Percentiles rank a stretch among this genome's conserved stretches.
Evolutionary conservation across 2,888 invertebrate genomes (phyloP).

Genomic region (Tachina grossa): DNA sequence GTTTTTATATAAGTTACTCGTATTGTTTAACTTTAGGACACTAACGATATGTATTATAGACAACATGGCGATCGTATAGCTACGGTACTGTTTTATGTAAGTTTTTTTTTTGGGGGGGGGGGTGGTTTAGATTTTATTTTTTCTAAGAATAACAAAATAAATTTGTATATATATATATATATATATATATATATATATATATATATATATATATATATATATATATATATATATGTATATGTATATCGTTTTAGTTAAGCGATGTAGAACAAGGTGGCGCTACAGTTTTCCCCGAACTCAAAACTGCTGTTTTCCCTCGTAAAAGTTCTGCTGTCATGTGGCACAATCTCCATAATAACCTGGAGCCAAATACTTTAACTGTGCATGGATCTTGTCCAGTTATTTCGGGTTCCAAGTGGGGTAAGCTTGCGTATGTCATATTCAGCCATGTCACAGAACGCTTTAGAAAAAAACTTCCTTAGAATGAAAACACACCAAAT

Average conservation of each 20-base stretch:
- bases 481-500: too few species aligned
- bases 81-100: slow-evolving; percentile 82
- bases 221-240: too few species aligned
- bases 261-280: slow-evolving; percentile 98
- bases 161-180: too few species aligned
- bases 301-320: slow-evolving; percentile 86
- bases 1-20: too few species aligned
- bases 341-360: neutral
- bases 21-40: neutral
- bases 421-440: too few species aligned
- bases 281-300: slow-evolving; percentile 97
- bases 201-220: too few species aligned
- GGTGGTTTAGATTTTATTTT: too few species aligned
- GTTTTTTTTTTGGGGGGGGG: neutral
- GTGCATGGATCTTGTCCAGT: slow-evolving; percentile 98
- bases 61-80: slow-evolving; percentile 79
- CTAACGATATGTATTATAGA: too few species aligned
- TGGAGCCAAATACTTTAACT: slow-evolving; percentile 88
- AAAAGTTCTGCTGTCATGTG: slow-evolving; percentile 83
- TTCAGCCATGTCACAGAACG: slow-evolving; percentile 79
- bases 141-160: too few species aligned
- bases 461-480: too few species aligned
- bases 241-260: slow-evolving; percentile 87
- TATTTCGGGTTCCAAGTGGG: slow-evolving; percentile 91
- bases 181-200: too few species aligned